phyloP scores from a whole-genome alignment of 2,797 vertebrate species.

The Champsocephalus gunnari region DNA sequence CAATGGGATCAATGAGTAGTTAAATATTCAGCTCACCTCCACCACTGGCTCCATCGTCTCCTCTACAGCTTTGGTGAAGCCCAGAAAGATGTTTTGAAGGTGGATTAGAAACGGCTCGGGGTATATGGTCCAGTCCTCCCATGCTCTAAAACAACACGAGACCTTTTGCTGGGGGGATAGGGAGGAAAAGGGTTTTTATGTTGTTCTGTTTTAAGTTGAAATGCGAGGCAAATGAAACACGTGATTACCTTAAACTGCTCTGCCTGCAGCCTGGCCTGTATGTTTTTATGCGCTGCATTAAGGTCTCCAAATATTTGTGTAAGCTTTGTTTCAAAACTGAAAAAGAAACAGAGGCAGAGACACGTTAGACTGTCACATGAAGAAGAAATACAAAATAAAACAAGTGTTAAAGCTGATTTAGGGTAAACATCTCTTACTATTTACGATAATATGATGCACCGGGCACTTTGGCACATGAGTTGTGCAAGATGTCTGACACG shows the following conservation, averaged over 20 bases:
- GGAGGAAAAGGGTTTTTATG: neutral
- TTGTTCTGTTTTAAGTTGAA: no score
- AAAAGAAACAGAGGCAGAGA: constrained; percentile 39
- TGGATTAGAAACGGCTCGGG: constrained; percentile 86
- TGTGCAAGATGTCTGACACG: constrained; percentile 87
- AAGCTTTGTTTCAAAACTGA: constrained; percentile 86
- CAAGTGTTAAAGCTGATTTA: neutral
- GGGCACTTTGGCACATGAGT: constrained; percentile 88
- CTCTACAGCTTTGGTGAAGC: constrained; percentile 81
- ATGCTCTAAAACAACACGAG: constrained; percentile 86
- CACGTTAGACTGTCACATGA: neutral
- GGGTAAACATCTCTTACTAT: constrained; percentile 79
- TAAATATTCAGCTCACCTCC: constrained; percentile 70
- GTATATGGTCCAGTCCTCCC: constrained; percentile 90
- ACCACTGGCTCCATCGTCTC: constrained; percentile 64
- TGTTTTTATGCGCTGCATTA: constrained; percentile 83
- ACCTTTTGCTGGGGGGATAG: constrained; percentile 84
- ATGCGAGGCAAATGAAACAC: neutral
- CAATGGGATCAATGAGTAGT: neutral
- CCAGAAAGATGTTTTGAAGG: constrained; percentile 88
- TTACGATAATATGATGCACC: constrained; percentile 89
- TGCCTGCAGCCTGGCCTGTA: constrained; percentile 87
- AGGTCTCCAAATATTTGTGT: constrained; percentile 86
- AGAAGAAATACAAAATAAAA: neutral
- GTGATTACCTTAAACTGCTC: constrained; percentile 86